These are phyloP conservation scores for Phylloscopus trochilus DNA, from an alignment of 2,113 vertebrate species.

Conservation along the genomic window DNA sequence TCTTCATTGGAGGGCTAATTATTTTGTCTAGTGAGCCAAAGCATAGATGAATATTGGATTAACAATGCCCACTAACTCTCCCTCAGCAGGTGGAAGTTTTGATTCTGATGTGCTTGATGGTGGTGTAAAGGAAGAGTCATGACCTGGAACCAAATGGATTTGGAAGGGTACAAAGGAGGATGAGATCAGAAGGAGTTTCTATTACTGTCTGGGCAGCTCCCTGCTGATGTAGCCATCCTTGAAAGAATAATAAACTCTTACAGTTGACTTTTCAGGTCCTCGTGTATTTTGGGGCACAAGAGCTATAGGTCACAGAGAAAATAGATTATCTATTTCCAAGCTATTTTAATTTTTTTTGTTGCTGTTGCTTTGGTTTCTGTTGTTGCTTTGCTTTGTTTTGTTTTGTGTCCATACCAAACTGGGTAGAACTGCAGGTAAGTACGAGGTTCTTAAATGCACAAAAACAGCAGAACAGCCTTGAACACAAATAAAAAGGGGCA, in stretches of 20 bases:
- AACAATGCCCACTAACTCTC: background rate
- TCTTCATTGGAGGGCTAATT: constrained; percentile 12
- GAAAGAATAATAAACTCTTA: background rate
- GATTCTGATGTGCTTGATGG: background rate
- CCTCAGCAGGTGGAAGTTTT: constrained; percentile 17
- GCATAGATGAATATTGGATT: constrained; percentile 16
- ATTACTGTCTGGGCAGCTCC: background rate
- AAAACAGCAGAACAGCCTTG: background rate
- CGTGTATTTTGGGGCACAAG: background rate
- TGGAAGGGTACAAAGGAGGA: background rate
- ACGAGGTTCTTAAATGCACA: background rate
- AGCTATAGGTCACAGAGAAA: background rate
- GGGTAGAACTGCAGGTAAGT: background rate
- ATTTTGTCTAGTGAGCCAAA: constrained; percentile 16
- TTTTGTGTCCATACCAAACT: background rate
- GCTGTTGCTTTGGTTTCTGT: background rate
- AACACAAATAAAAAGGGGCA: background rate
- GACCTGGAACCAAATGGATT: background rate
- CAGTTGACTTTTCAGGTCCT: background rate
- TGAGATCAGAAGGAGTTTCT: background rate
- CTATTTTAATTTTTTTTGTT: background rate
- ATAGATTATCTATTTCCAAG: background rate
- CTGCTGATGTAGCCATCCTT: background rate
- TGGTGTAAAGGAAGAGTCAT: background rate
- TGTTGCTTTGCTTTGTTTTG: background rate